Percentiles rank a stretch among this genome's conserved stretches.
Evolutionary conservation across 2,113 vertebrate species (phyloP).

Genomic region (Hippocampus comes): DNA sequence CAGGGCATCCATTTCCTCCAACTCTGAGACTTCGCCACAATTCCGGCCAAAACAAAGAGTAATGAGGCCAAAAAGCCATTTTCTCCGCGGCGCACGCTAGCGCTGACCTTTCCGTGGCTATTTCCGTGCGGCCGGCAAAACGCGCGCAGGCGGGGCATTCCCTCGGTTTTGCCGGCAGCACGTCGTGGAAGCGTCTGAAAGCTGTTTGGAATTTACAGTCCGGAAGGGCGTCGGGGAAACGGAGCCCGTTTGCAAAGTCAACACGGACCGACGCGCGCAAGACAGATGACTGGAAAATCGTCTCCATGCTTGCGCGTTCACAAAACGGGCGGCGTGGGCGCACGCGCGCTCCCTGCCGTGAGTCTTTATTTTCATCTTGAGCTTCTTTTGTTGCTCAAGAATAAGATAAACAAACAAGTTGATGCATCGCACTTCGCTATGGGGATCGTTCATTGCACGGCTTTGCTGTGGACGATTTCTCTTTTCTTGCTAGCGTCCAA

Average conservation of each 20-base stretch:
- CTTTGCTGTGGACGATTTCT: no score
- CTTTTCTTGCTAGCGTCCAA: no score
- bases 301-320: slow-evolving; percentile 21
- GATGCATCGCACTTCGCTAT: no score
- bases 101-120: background rate
- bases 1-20: background rate
- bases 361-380: no score
- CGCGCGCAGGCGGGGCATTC: slow-evolving; percentile 6
- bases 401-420: background rate
- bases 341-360: background rate
- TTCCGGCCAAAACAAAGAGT: slow-evolving; percentile 3
- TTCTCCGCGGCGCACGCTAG: background rate
- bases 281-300: background rate
- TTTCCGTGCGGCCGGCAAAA: slow-evolving; percentile 1
- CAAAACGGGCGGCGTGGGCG: slow-evolving; percentile 11
- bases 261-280: slow-evolving; percentile 25
- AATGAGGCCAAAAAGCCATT: background rate
- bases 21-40: background rate
- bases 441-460: no score
- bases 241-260: slow-evolving; percentile 29
- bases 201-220: slow-evolving; percentile 21
- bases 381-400: no score
- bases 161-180: slow-evolving; percentile 2
- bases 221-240: slow-evolving; percentile 22
- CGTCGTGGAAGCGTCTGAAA: slow-evolving; percentile 16